Base-by-base conservation (phyloP, 2,113 vertebrate genomes). In the Lagenorhynchus albirostris region DNA sequence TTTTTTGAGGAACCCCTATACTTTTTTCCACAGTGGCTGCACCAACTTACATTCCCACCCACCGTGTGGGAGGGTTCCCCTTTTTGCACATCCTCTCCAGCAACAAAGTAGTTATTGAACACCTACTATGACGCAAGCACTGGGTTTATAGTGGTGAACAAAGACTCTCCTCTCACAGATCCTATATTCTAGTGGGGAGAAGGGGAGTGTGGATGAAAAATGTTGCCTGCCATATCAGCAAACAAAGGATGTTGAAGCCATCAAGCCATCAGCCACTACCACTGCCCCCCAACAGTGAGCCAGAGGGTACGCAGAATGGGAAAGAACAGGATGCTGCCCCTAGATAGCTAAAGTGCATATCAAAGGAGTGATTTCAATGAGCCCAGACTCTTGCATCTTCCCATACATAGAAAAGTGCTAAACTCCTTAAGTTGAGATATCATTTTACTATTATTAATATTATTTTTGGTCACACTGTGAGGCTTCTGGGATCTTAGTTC, bases 241-340 rank as follows among this genome's bases (percentile, higher is more conserved):
- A 76, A 77, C 47, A 50, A 77, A 53, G 44, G 47, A 53, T 77
- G 31, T 53, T 77, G 17, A 4, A 21, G 74, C 47, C 74, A 53
- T 77, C 47, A 50, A 77, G 74, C 29, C 74, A 53, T 53, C 18
- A 53, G 47, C 50, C 31, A 23, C 31, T 55, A 53, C 31, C 50
- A 50, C 47, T n/a, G 31, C 1, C 18, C 15, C 5, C 18, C 0
- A 17, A 13, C 20, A 1, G 0, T 53, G 20, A 79, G 47, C 76
- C 31, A 55, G 5, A n/a, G 31, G 31, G 31, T n/a, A n/a, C 10
- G 12, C 47, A 79, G 31, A 26, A 79, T n/a, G 76, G 11, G 31
- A 31, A 55, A 55, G 47, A 23, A 53, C 47, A 55, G 50, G 47
- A n/a, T 55, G n/a, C 47, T 14, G 21, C 6, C 31, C 33, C 1